Base-by-base conservation (phyloP, 2,797 vertebrate genomes). In the Vultur gryphus region DNA sequence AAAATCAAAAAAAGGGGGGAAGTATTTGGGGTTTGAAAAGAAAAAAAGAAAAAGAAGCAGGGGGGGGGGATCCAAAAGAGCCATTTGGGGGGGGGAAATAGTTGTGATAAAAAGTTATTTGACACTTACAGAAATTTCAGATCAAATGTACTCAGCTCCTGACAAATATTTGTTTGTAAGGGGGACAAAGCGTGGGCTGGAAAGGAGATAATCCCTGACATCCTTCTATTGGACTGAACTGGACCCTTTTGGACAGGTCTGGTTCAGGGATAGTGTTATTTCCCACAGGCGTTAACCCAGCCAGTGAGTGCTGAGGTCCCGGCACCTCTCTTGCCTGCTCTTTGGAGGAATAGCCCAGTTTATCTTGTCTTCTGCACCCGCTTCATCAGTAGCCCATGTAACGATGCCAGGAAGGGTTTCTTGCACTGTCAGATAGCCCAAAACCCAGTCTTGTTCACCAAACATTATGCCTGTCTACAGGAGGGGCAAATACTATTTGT, bases 31-130 rank as follows among this genome's bases (percentile, higher is more conserved):
- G 13, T 54, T 90, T 33, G 31, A 54, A 88, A 67, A 71, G 3
- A 21, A 65, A 70, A 71, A 43, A 51, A 31, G 11, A 64, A 31
- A 55, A 70, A 51, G 18, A 52, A 44, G n/a, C n/a, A n/a, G n/a
- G n/a, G 6, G 19, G 23, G 29, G 3, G 3, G 6, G 5, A 9
- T 43, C 0, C 2, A 55, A n/a, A 93, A 31, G 23, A 31, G 7
- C 1, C 15, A 39, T 55, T 70, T 35, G 13, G 2, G 3, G 9
- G 9, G 5, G 39, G 17, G 57, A 90, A 90, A 24, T 8, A 46
- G 18, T 13, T 37, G 55, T 43, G 35, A 73, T 29, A 44, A 66
- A 44, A 80, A 48, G 13, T n/a, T 87, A 44, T 46, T 72, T 54
- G 35, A 37, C 29, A n/a, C 19, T 80, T 55, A 48, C 8, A 69